A percentile compares a stretch with the other conserved stretches of the same genome.
Conservation (phyloP, 2,888 invertebrate genomes). For the Zeuzera pyrina region DNA sequence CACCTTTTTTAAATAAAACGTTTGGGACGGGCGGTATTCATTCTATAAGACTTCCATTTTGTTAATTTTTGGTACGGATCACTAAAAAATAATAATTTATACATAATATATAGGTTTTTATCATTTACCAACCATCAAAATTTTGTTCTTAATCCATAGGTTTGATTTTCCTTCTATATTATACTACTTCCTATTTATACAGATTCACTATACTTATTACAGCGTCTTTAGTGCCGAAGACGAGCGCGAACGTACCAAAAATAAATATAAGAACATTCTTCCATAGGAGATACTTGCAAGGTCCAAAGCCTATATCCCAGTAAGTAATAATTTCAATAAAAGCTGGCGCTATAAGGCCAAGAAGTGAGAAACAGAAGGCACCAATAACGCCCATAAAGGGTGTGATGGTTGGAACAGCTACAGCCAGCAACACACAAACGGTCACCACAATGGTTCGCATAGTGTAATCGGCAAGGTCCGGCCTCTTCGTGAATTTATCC, state of each 20-base stretch:
- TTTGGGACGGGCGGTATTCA: too few species aligned
- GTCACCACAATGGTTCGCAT: slow-evolving; percentile 79
- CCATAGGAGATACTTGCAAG: slow-evolving; percentile 79
- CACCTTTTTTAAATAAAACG: too few species aligned
- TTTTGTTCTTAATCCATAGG: too few species aligned
- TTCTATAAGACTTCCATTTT: too few species aligned
- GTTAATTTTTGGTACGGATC: too few species aligned
- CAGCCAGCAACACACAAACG: slow-evolving; percentile 82
- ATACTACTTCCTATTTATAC: too few species aligned
- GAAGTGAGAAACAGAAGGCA: slow-evolving; percentile 92
- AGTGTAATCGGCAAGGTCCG: slow-evolving; percentile 81
- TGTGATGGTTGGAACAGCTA: slow-evolving; percentile 89
- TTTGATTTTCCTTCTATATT: too few species aligned
- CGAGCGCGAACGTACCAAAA: slow-evolving; percentile 85
- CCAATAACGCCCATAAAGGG: slow-evolving; percentile 95
- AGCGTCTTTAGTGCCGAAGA: slow-evolving; percentile 78
- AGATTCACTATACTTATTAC: too few species aligned
- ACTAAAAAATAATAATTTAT: too few species aligned
- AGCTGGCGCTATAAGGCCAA: slow-evolving; percentile 90
- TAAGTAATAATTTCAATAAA: slow-evolving; percentile 88
- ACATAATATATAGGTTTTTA: too few species aligned
- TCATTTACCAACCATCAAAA: too few species aligned
- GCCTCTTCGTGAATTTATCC: slow-evolving; percentile 78
- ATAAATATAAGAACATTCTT: slow-evolving; percentile 84
- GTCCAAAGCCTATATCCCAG: slow-evolving; percentile 88